Conservation (phyloP, 2,113 vertebrate genomes). For the Lagopus muta region DNA sequence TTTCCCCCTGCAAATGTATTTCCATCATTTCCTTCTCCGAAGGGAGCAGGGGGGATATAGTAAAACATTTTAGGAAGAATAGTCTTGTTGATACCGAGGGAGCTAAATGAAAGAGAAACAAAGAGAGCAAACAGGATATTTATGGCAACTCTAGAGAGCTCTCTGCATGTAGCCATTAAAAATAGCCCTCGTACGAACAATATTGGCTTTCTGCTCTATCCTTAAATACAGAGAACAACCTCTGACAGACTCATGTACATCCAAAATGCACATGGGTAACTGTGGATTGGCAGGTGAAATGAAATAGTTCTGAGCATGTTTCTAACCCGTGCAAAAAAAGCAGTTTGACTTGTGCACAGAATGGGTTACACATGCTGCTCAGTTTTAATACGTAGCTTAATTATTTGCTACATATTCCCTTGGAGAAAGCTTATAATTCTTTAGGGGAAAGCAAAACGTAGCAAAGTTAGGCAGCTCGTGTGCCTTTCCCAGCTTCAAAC, state of each 20-base stretch:
- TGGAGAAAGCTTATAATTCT: background rate
- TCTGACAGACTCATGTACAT: background rate
- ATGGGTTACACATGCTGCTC: background rate
- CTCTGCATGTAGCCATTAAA: slow-evolving; percentile 37
- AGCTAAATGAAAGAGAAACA: slow-evolving; percentile 56
- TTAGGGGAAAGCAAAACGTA: background rate
- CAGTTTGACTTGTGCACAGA: background rate
- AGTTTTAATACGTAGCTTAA: background rate
- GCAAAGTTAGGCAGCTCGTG: background rate
- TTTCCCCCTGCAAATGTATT: slow-evolving; percentile 17
- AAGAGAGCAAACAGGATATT: slow-evolving; percentile 67
- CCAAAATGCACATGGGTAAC: background rate
- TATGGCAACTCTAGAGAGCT: slow-evolving; percentile 41
- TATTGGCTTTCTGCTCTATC: slow-evolving; percentile 42
- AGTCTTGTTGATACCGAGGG: slow-evolving; percentile 38
- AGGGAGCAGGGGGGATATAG: background rate
- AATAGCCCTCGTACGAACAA: slow-evolving; percentile 45
- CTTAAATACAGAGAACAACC: background rate
- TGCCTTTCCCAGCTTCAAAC: background rate
- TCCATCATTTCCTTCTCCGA: slow-evolving; percentile 1
- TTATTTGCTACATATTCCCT: background rate
- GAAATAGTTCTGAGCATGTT: background rate
- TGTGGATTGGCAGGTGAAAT: slow-evolving; percentile 40
- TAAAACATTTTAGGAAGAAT: slow-evolving; percentile 33
- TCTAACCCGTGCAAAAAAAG: background rate